Base-by-base conservation (phyloP, 2,797 vertebrate species). In the Myiothlypis coronata region DNA sequence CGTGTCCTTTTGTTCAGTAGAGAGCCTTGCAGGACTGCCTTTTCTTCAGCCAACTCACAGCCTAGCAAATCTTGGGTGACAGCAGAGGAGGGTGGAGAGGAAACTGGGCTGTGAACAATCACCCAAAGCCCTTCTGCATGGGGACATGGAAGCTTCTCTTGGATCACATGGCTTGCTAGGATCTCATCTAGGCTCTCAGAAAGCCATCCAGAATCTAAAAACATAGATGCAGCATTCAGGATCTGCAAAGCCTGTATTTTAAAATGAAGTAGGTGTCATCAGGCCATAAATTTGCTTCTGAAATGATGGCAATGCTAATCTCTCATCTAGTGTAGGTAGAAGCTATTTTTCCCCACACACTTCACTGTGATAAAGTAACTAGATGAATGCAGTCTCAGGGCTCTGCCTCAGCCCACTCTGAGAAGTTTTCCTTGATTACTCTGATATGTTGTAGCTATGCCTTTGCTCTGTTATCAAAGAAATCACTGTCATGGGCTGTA, bases 221-320 rank as follows among this genome's bases (percentile, higher is more conserved):
- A 39, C 46, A 72, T 34, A 93, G 53, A 85, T 77, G 37, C n/a
- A 69, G 7, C 43, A 75, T 65, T 39, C 53, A 52, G 32, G 65
- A 72, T 94, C 30, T 93, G 82, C 46, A 83, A 92, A 93, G 55
- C 6, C 50, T 92, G 2, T 83, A 87, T 89, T 91, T 94, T 87
- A 78, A 92, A 83, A 89, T 59, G 53, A 91, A 94, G 84, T 93
- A 95, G 87, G 76, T 90, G 75, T 90, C 75, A 83, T 75, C 75
- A 59, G 89, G 84, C 92, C 93, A 93, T 93, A 94, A 92, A 90
- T 90, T 92, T 96, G 84, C 69, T 89, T 89, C 79, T 92, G 82
- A 96, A 92, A 77, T 77, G 9, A 91, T 93, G 82, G 72, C 50
- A 78, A 76, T 88, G 88, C 67, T 95, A 84, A 88, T 94, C 61